These are phyloP conservation scores for Papilio elwesi DNA, from an alignment of 2,888 invertebrate genomes.

Conservation along the genomic window DNA sequence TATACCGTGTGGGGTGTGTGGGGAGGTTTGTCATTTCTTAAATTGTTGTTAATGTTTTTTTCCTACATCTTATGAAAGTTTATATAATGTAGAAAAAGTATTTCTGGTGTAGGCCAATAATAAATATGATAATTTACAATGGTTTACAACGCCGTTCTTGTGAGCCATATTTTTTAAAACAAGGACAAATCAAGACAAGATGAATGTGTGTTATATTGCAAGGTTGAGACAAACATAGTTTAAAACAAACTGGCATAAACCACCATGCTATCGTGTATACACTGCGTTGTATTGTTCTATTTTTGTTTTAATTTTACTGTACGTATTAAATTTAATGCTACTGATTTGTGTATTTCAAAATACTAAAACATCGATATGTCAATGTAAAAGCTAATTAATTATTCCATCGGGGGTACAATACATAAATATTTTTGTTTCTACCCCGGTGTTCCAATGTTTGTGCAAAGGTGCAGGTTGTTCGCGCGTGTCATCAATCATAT, in stretches of 20 bases:
- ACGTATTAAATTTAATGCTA: too few relatives aligned
- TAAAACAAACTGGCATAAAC: too few relatives aligned
- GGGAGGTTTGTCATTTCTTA: conserved; percentile 9
- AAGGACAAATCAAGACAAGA: too few relatives aligned
- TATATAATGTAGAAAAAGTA: too few relatives aligned
- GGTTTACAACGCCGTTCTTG: not conserved
- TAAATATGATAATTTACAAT: not conserved
- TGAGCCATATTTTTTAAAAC: too few relatives aligned
- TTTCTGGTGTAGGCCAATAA: not conserved
- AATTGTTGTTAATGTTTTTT: conserved; percentile 3
- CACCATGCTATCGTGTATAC: too few relatives aligned
- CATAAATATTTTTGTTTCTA: conserved; percentile 8
- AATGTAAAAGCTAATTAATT: conserved; percentile 13
- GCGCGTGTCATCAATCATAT: conserved; percentile 70
- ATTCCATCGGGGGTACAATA: not conserved
- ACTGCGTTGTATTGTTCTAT: too few relatives aligned
- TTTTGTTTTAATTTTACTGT: too few relatives aligned
- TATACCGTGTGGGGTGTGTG: conserved; percentile 1
- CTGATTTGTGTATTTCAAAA: not conserved
- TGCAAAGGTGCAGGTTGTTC: conserved; percentile 24
- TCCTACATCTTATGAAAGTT: not conserved
- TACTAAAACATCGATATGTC: not conserved
- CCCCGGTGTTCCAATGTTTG: conserved; percentile 2
- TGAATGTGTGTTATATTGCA: too few relatives aligned
- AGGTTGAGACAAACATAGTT: too few relatives aligned